Evolutionary conservation across 2,888 invertebrate genomes (phyloP), one percentile per base, ranked within the genome.

Genomic region (Chorisops tibialis): DNA sequence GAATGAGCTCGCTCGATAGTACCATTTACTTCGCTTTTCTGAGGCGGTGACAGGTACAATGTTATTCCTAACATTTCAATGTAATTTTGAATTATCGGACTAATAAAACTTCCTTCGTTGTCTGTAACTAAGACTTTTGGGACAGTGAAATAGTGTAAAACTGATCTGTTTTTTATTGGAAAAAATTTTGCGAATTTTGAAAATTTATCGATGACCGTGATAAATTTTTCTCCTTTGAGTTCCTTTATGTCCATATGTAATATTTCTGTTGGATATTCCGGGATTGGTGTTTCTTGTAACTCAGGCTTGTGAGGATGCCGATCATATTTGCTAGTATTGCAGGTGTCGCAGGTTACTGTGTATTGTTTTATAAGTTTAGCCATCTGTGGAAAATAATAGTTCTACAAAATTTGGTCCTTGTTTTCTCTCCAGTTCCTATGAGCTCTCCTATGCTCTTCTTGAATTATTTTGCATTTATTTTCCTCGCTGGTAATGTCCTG

Each of bases 11-110:
- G 30, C 45, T 67, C 67, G 1, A 68, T 62, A 2, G 61, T 56
- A 1, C 67, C 65, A 19, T 68, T 68, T 4, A 65, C 66, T n/a
- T 68, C 66, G 16, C 67, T 67, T 4, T 59, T 43, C 6, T 68
- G 63, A 3, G 59, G 48, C 14, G 67, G 64, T 0, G 64, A 64
- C 22, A 54, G 45, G 7, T 64, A 67, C 1, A 67, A 14, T 41
- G 65, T 21, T 30, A 67, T 66, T 3, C 49, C 66, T 4, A 51
- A 43, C 16, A 45, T 39, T 18, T 58, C 37, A n/a, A 59, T 18
- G 12, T 47, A 59, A 37, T 51, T 38, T 22, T 43, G 16, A 21
- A 49, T 38, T 41, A 65, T 45, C 1, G 61, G 63, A 16, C 66
- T 63, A 5, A 67, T 9, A 18, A 67, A 65, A 12, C 68, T 62